Percentiles rank a stretch among this genome's conserved stretches.
Evolutionary conservation across 2,797 vertebrate species (phyloP).

Genomic region (Argya squamiceps): DNA sequence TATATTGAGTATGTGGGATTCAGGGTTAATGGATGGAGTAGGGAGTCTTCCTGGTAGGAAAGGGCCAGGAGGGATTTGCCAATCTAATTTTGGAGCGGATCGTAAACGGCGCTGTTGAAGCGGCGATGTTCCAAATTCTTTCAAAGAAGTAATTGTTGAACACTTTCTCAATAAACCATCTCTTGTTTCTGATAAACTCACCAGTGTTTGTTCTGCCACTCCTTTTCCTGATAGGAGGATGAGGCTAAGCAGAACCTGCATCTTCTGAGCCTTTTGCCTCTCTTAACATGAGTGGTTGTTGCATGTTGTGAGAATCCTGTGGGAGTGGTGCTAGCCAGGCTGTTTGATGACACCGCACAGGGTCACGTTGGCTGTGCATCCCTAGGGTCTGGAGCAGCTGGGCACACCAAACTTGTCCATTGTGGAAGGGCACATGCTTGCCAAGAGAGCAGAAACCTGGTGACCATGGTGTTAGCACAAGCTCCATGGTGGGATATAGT

Average conservation of each 20-base stretch:
- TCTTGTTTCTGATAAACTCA: conserved; percentile 47
- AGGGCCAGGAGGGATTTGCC: conserved; percentile 47
- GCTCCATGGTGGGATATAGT: rapidly evolving
- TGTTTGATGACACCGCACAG: not conserved
- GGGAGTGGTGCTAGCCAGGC: not conserved
- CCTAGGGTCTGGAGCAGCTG: not conserved
- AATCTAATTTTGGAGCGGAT: conserved; percentile 45
- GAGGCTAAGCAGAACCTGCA: not conserved
- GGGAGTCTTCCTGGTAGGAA: conserved; percentile 12
- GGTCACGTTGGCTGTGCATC: rapidly evolving
- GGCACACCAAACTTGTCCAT: not conserved
- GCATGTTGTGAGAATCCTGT: rapidly evolving
- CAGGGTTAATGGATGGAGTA: not conserved
- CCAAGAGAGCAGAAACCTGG: not conserved
- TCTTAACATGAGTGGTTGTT: not conserved
- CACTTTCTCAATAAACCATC: conserved; percentile 32
- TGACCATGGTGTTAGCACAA: not conserved
- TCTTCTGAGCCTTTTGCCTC: not conserved
- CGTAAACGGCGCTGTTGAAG: not conserved
- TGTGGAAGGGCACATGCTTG: not conserved
- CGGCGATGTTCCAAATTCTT: not conserved
- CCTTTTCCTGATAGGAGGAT: not conserved
- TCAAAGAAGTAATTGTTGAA: conserved; percentile 59
- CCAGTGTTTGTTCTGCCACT: conserved; percentile 22
- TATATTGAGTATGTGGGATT: not conserved